Base-by-base conservation (phyloP, 2,113 vertebrate species). In the Dinomys branickii region DNA sequence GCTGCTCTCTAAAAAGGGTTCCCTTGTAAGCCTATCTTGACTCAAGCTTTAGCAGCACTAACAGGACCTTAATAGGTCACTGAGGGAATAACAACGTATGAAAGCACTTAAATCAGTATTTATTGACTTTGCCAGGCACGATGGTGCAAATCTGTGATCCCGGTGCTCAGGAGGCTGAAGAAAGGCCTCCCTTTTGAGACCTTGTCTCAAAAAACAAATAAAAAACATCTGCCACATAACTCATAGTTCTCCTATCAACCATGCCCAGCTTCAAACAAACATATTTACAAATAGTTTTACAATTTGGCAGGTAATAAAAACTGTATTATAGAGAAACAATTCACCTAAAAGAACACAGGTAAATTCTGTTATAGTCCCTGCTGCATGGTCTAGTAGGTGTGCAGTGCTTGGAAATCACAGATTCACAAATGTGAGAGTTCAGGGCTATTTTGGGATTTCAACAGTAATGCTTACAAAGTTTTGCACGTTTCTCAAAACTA, bases 281-380 rank as follows among this genome's bases (percentile, higher is more conserved):
- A 82, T 75, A 88, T 71, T 92, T 65, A 85, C 52, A 67, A 71
- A 35, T 94, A 78, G 33, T 95, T 95, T 61, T 81, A 82, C 7
- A 65, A 75, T 87, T 47, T 88, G 17, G 47, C 82, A 47, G 33
- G 58, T 30, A 41, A 67, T 30, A 59, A 87, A 35, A 52, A 81
- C 30, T 44, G 7, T 85, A 81, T 83, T 77, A 63, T 78, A 87
- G 52, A 88, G 75, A 88, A 96, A 67, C 22, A 94, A 59, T 63
- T 73, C 61, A 90, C 52, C 33, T n/a, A 50, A 77, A 88, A 88
- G 26, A 96, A 16, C 38, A 10, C 26, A 47, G 16, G 38, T 65
- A 35, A 73, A n/a, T 33, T 91, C 8, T 80, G 47, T 67, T 5
- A n/a, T 20, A 56, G 77, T 47, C 58, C 28, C 30, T 84, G 65